Evolutionary conservation across 64 coral and sea anemone species (phyloP).

Genomic region (Pachyseris speciosa): DNA sequence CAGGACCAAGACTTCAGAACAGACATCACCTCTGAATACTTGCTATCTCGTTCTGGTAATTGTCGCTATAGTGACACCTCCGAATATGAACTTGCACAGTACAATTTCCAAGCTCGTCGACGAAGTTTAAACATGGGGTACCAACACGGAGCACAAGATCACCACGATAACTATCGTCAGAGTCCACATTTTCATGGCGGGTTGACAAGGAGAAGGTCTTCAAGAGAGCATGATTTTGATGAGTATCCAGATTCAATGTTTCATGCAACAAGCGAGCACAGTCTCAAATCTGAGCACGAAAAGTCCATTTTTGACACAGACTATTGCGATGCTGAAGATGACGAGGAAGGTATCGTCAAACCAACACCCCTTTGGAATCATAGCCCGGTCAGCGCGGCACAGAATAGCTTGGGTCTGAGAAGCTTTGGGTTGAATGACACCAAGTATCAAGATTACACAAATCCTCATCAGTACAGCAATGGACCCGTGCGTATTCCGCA

Average conservation of each 20-base stretch:
- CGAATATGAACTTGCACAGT: conserved; percentile 4
- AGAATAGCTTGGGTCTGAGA: not conserved
- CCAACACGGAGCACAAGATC: not conserved
- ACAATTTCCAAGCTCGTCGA: not conserved
- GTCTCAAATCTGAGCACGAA: conserved; percentile 2
- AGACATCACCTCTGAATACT: not conserved
- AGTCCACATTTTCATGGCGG: not conserved
- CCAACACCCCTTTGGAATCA: not conserved
- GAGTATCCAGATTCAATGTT: conserved; percentile 15
- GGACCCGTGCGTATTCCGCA: not conserved
- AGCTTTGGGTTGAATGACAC: not conserved
- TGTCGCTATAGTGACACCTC: not conserved
- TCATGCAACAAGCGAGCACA: not conserved
- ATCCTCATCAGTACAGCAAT: conserved; percentile 50
- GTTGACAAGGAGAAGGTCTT: not conserved
- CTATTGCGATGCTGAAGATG: not conserved
- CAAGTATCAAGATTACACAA: conserved; percentile 30
- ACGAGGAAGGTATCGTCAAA: not conserved
- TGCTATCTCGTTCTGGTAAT: not conserved
- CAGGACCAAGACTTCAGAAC: not conserved
- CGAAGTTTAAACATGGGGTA: not conserved
- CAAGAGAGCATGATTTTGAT: conserved; percentile 9
- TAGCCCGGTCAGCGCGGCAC: not conserved
- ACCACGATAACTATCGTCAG: not conserved
- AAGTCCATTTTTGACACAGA: conserved; percentile 37